Base-by-base conservation (phyloP, 1,140 invertebrate species). In the Camponotus pennsylvanicus region DNA sequence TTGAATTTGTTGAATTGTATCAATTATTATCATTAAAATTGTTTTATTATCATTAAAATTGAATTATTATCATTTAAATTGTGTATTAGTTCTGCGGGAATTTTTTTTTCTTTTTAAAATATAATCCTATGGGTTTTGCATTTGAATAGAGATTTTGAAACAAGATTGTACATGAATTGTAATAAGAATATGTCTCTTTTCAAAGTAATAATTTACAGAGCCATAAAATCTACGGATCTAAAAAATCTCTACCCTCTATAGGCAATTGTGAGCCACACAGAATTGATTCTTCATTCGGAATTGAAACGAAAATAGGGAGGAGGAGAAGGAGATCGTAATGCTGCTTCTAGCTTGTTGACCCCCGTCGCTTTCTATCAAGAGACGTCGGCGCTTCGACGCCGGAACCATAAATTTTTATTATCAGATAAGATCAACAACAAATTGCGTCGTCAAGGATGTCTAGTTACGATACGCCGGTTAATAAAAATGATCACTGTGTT, bases 321-420 rank as follows among this genome's bases (percentile, higher is more conserved):
- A 27, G 27, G 27, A 1, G 1, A 67, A 21, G 9, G 40, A 82
- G 67, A 18, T 82, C 79, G 37, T 18, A 82, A 61, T 82, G 66
- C 15, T 59, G 55, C 55, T 73, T 73, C 67, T 82, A 82, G 79
- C 79, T 82, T 55, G 67, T 82, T 82, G 79, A 82, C 79, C 67
- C 49, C 40, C 67, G 27, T 82, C 67, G 67, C 67, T 82, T 82
- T 82, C 52, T 82, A 73, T 82, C 66, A 82, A 71, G 78, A 82
- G 18, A 82, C 78, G 32, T 82, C 67, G 61, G 40, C 55, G 37
- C 49, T 70, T n/a, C 1, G 66, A 59, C 52, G 66, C 79, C 27
- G 3, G 37, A 73, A 73, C 15, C 55, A 82, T 82, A 73, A 82
- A 71, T 82, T 82, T 73, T 71, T 73, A 45, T 73, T 82, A 73